Base-by-base conservation (phyloP, 2,113 vertebrate species). In the Paralichthys olivaceus region DNA sequence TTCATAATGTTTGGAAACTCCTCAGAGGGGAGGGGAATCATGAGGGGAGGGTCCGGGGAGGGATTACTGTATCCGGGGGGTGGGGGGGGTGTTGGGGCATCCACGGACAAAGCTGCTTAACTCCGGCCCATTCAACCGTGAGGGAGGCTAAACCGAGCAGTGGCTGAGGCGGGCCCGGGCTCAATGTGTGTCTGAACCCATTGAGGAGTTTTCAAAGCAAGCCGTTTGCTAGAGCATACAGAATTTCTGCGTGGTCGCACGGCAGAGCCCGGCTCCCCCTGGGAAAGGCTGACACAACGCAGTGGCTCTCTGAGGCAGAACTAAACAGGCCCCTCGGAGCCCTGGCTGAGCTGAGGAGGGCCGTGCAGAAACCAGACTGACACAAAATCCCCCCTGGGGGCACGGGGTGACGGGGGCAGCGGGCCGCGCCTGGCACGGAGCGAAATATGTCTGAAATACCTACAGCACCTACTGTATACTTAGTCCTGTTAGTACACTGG, bases 171-270 rank as follows among this genome's bases (percentile, higher is more conserved):
- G 58, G 87, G 73, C 76, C 69, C 40, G 11, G 73, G 81, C 81
- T 91, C 85, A 92, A 84, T 87, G 89, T 85, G 89, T 75, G 81
- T 90, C 85, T 93, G 87, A 90, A 90, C 87, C 86, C 88, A 89
- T 89, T 92, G 89, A 92, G 65, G 60, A 64, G 67, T 85, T 92
- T 90, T 93, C 90, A 92, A 92, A 93, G 93, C 89, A 74, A 72
- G 69, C 66, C 80, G 60, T 86, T 90, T 85, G 89, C 93, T 73
- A 92, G 87, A 92, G 89, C 89, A 89, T 74, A 94, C 89, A 92
- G 88, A 91, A 86, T 93, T 93, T 94, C 90, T 94, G 94, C 91
- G 83, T 92, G 93, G 89, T 75, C 84, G 92, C 91, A 89, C 84
- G 83, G 84, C 84, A 88, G 84, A 87, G 81, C 87, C 74, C 57